A percentile compares a stretch with the other conserved stretches of the same genome.
Conservation (phyloP, 23 tunicate genomes). For the Trididemnum nubilum region DNA sequence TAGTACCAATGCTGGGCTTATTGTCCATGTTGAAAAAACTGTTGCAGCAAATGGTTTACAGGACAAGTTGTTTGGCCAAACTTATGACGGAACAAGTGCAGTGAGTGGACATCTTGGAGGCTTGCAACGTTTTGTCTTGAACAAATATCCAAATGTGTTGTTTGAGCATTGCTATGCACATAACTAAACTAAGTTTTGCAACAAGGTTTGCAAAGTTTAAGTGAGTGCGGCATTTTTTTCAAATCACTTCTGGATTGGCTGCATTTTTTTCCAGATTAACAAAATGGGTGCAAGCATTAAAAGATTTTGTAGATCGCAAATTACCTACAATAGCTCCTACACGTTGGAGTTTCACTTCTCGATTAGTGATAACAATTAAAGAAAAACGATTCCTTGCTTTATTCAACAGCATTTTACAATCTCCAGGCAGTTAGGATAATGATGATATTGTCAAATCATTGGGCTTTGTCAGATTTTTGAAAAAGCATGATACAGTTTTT, state of each 20-base stretch:
- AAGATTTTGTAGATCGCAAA: background rate
- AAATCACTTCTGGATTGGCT: background rate
- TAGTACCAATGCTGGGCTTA: background rate
- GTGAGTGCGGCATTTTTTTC: background rate
- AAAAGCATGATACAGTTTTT: background rate
- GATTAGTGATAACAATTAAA: background rate
- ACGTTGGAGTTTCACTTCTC: slow-evolving; percentile 11
- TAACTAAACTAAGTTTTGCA: background rate
- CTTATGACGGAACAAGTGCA: slow-evolving; percentile 9
- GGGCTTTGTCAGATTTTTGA: background rate
- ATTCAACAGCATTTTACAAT: background rate
- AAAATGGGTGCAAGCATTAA: background rate
- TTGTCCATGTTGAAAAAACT: background rate
- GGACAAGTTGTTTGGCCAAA: slow-evolving; percentile 6
- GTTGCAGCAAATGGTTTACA: background rate
- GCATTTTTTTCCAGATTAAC: background rate
- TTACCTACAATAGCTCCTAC: slow-evolving; percentile 5
- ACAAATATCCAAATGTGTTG: background rate
- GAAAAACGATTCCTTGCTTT: background rate
- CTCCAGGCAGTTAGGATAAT: background rate
- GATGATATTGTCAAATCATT: slow-evolving; percentile 4
- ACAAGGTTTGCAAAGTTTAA: slow-evolving; percentile 2
- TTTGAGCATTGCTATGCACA: slow-evolving; percentile 11
- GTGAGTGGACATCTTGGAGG: slow-evolving; percentile 7
- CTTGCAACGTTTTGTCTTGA: background rate